phyloP scores from a whole-genome alignment of 2,113 vertebrate species.

The Apeltes quadracus region DNA sequence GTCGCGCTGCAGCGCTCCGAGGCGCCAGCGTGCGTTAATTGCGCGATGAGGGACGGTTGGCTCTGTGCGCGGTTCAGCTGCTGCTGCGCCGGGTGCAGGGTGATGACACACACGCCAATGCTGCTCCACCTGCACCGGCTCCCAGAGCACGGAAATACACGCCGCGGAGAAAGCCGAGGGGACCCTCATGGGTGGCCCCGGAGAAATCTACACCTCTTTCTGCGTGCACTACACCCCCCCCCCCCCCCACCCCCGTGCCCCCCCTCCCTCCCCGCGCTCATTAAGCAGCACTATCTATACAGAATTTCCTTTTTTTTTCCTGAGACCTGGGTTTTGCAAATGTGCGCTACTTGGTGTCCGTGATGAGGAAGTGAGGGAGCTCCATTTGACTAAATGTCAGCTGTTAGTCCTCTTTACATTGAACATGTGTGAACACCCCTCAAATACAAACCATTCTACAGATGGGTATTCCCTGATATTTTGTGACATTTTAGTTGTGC shows the following conservation, averaged over 20 bases:
- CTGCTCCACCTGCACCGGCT: conserved; percentile 86
- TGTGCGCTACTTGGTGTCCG: conserved; percentile 1
- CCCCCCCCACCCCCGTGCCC: conserved; percentile 9
- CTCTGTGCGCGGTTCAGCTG: conserved; percentile 71
- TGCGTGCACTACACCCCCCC: conserved; percentile 26
- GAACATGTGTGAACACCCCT: too few species aligned
- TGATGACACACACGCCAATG: conserved; percentile 87
- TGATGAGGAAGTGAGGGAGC: conserved; percentile 2
- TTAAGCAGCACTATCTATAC: conserved; percentile 57
- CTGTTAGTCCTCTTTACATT: too few species aligned
- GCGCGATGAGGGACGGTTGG: conserved; percentile 71
- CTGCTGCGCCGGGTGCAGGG: conserved; percentile 72
- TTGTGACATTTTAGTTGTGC: neutral
- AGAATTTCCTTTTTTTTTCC: neutral
- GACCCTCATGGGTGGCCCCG: conserved; percentile 85
- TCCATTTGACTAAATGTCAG: neutral
- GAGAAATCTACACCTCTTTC: conserved; percentile 60
- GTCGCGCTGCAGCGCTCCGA: conserved; percentile 35
- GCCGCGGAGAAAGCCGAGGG: conserved; percentile 65
- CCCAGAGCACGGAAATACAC: conserved; percentile 80
- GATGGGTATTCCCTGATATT: too few species aligned
- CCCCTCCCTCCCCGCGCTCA: conserved; percentile 56
- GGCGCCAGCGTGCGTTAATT: conserved; percentile 61
- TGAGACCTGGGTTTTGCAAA: conserved; percentile 18
- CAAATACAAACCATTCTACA: too few species aligned